Evolutionary conservation across 2,888 invertebrate species (phyloP), one percentile per base, ranked within the genome.

Genomic region (Torymus aiolomorphi): DNA sequence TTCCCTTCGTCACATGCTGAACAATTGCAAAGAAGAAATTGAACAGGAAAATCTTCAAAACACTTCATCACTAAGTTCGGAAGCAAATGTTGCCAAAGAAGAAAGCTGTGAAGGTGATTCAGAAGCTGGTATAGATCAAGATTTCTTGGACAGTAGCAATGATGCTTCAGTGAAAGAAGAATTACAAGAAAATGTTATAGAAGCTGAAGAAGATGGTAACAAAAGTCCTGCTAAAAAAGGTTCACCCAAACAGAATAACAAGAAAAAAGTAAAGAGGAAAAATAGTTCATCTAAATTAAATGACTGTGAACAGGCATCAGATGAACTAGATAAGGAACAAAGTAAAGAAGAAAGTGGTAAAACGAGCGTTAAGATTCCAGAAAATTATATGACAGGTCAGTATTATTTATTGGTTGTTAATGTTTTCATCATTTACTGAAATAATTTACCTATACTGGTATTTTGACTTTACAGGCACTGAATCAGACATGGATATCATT

Each of bases 331-430:
- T 73, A 11, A 87, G 84, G 61, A 88, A 86, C 57, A 88, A 82
- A 77, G 62, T 86, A 8, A 88, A 86, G 80, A 86, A 83, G 72
- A 84, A 84, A 82, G 83, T 75, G 51, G 85, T 84, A 59, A 79
- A 72, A 14, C 51, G 54, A 61, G 54, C 61, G 16, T 77, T 8
- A 75, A 77, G 67, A 88, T 89, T 78, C 88, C 89, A 2, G 89
- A 89, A 42, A 89, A 90, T 84, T 90, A 90, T 78, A 90, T 89
- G 88, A 88, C 88, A 67, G 90, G 89, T 89, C 81, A 63, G 73
- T 80, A 80, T 57, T 42, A 42, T 76, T 70, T 31, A 61, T 63
- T 24, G 16, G 56, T 63, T 20, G 0, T 52, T 31, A 51, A 69
- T 24, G 51, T 54, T 49, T 13, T 59, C 14, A 31, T 51, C 10